Conservation (phyloP, 2,797 vertebrate genomes). For the Hozukius guyotensis region DNA sequence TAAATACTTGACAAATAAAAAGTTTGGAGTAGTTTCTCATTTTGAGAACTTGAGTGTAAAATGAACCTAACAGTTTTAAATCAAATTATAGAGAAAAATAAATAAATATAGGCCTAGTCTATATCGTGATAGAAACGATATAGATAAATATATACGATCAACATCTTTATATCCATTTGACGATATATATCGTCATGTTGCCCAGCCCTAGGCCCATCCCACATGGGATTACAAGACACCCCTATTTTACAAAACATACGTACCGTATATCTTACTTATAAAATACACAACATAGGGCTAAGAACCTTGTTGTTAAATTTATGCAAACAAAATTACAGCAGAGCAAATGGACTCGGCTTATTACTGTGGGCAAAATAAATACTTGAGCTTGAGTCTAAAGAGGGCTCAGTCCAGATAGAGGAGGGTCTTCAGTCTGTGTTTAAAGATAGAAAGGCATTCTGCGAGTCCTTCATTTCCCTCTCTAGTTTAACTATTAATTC, state of each 20-base stretch:
- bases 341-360: not conserved
- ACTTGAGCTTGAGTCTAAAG: not conserved
- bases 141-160: too few species aligned
- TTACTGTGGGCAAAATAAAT: not conserved
- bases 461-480: not conserved
- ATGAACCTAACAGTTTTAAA: too few species aligned
- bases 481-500: not conserved
- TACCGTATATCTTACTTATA: not conserved
- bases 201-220: too few species aligned
- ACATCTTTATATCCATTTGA: too few species aligned
- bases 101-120: too few species aligned
- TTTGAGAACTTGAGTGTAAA: too few species aligned
- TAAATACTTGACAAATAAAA: too few species aligned
- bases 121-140: too few species aligned
- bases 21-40: too few species aligned
- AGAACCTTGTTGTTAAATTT: not conserved
- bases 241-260: not conserved
- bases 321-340: not conserved
- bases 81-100: too few species aligned
- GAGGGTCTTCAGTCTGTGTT: not conserved
- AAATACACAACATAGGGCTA: not conserved
- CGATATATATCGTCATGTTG: too few species aligned
- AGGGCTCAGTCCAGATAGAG: not conserved
- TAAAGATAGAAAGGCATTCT: not conserved
- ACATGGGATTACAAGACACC: not conserved